Conservation (phyloP, 1,140 invertebrate genomes). For the Adelges cooleyi region DNA sequence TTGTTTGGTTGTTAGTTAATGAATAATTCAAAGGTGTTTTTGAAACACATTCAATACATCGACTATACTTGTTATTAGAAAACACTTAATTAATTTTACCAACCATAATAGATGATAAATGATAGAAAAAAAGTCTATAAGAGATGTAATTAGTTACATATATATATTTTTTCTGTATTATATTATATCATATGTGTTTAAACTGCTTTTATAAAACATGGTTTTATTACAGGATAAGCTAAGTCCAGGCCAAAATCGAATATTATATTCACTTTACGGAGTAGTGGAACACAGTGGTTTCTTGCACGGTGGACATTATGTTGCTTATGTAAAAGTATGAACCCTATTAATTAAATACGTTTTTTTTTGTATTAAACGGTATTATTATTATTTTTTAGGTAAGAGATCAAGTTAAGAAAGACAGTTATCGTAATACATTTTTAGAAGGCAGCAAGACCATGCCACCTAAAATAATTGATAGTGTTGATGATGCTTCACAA, state of each 20-base stretch:
- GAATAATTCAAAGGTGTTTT: no score
- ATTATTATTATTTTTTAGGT: constrained; percentile 12
- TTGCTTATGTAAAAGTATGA: constrained; percentile 78
- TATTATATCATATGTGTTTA: no score
- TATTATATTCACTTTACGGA: constrained; percentile 84
- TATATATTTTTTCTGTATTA: no score
- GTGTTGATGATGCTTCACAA: constrained; percentile 12
- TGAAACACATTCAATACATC: no score
- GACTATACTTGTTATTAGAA: no score
- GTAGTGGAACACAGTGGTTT: constrained; percentile 88
- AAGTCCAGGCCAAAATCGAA: constrained; percentile 44
- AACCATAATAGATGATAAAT: no score
- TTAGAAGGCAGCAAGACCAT: constrained; percentile 8
- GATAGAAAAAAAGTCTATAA: no score
- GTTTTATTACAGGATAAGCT: constrained; percentile 26
- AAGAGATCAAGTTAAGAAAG: constrained; percentile 15
- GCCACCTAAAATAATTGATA: constrained; percentile 9
- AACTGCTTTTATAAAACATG: no score
- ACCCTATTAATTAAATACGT: not conserved
- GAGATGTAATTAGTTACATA: no score
- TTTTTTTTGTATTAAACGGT: not conserved
- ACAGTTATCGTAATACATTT: constrained; percentile 22
- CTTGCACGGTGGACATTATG: constrained; percentile 86
- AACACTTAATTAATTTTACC: no score
- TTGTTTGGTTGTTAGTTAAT: no score